These are phyloP conservation scores for Nothoprocta pentlandii DNA, from an alignment of 2,113 vertebrate genomes.

Conservation along the genomic window DNA sequence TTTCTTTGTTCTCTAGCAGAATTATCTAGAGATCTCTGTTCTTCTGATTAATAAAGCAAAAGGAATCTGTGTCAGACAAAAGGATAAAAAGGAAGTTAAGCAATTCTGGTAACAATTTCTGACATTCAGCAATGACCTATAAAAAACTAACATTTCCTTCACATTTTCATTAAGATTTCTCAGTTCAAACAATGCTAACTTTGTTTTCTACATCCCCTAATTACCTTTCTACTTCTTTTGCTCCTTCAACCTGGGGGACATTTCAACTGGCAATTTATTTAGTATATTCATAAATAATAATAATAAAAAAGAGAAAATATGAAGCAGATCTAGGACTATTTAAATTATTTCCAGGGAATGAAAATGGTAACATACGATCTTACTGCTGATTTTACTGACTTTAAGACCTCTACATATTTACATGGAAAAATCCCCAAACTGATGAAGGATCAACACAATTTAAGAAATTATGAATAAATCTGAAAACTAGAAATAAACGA, in stretches of 20 bases:
- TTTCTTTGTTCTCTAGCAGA: not conserved
- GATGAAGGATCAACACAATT: not conserved
- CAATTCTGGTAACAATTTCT: not conserved
- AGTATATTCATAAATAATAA: not conserved
- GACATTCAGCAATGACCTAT: not conserved
- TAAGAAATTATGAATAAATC: not conserved
- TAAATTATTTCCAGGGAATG: not conserved
- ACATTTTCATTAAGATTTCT: not conserved
- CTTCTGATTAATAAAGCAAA: not conserved
- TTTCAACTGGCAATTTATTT: not conserved
- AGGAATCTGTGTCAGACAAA: not conserved
- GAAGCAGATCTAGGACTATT: not conserved
- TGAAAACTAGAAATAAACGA: not conserved
- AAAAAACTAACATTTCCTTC: not conserved
- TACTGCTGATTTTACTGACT: no score
- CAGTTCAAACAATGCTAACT: not conserved
- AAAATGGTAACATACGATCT: not conserved
- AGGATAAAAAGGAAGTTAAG: not conserved
- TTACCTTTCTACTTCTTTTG: not conserved
- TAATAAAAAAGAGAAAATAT: not conserved
- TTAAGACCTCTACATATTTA: no score
- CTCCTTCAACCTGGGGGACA: not conserved
- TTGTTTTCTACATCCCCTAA: not conserved
- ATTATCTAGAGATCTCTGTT: not conserved
- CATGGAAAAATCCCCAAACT: no score